Percentiles rank a stretch among this genome's conserved stretches.
Evolutionary conservation across 2,888 invertebrate species (phyloP).

Genomic region (Atherix ibis): DNA sequence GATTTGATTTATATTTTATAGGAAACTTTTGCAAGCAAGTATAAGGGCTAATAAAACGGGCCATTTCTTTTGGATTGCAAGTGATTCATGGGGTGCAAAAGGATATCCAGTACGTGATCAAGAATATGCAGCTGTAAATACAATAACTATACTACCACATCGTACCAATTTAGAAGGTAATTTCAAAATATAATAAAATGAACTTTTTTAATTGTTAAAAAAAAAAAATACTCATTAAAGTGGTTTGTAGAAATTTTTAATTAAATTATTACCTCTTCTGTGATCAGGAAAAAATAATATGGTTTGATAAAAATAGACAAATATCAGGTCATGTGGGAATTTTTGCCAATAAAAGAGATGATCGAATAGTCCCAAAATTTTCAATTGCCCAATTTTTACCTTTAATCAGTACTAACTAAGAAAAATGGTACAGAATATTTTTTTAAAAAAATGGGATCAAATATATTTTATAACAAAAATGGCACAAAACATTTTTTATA

Average conservation of each 20-base stretch:
- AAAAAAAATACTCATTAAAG: neutral
- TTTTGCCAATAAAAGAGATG: no score
- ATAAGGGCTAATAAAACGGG: conserved; percentile 40
- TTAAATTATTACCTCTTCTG: conserved; percentile 12
- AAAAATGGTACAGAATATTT: no score
- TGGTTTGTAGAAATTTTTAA: conserved; percentile 3
- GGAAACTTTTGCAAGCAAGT: conserved; percentile 41
- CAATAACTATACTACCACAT: conserved; percentile 47
- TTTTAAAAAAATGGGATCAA: no score
- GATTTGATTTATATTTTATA: no score
- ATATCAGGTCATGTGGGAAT: no score
- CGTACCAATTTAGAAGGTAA: conserved; percentile 38
- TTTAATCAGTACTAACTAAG: no score
- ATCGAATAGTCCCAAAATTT: no score
- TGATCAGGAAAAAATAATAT: no score
- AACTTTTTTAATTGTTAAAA: neutral
- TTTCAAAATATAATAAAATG: conserved; percentile 3
- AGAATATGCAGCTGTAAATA: conserved; percentile 42
- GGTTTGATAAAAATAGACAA: no score
- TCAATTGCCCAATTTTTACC: no score
- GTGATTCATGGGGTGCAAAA: conserved; percentile 57
- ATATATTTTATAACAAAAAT: no score
- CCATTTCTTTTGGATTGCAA: conserved; percentile 52
- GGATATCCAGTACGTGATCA: conserved; percentile 43
- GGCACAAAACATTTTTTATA: no score